phyloP scores from a whole-genome alignment of 2,113 vertebrate genomes.

The Gymnobelideus leadbeateri region DNA sequence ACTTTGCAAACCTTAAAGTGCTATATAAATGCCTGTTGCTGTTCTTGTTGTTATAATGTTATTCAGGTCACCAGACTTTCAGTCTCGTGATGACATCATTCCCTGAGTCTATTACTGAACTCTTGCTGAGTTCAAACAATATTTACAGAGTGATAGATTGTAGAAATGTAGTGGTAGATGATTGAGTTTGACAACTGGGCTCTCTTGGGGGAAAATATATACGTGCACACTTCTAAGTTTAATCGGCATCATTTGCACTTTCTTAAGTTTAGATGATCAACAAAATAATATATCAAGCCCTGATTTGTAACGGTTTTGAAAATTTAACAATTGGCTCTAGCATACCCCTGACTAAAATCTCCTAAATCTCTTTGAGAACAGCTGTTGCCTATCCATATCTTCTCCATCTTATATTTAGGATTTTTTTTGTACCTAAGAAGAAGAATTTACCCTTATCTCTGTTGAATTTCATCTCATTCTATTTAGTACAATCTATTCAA shows the following conservation, averaged over 20 bases:
- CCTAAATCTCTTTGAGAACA: background rate
- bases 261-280: background rate
- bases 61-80: background rate
- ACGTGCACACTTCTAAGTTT: background rate
- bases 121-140: background rate
- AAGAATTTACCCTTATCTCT: background rate
- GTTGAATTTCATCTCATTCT: background rate
- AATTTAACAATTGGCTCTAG: background rate
- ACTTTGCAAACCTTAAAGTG: background rate
- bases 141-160: background rate
- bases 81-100: background rate
- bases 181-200: background rate
- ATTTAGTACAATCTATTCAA: background rate
- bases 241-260: background rate
- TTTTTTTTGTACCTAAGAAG: background rate
- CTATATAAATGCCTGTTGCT: background rate
- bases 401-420: background rate
- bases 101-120: background rate
- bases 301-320: background rate
- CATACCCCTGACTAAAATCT: background rate
- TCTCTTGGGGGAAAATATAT: background rate
- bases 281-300: background rate
- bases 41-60: background rate
- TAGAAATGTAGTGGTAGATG: background rate
- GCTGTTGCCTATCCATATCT: background rate